These are phyloP conservation scores for Capreolus pygargus DNA, from an alignment of 2,113 vertebrate species.

Conservation along the genomic window DNA sequence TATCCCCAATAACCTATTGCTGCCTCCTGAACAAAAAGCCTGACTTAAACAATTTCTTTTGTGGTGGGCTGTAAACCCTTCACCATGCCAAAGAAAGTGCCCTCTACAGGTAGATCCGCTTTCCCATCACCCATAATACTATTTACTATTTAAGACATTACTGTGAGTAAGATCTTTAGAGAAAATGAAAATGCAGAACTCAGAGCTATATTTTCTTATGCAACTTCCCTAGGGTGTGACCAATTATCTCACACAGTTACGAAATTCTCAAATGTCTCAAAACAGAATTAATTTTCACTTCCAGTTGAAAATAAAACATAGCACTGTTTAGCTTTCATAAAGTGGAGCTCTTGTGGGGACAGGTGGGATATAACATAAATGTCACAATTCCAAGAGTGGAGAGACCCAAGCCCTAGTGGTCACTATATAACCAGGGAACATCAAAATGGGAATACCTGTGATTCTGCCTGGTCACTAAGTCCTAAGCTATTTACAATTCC, in stretches of 20 bases:
- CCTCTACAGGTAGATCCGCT: fast-evolving
- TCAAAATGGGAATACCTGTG: neutral
- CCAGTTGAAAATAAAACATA: constrained; percentile 39
- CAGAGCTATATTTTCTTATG: constrained; percentile 35
- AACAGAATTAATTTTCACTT: constrained; percentile 59
- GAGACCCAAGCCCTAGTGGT: neutral
- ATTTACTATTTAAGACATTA: neutral
- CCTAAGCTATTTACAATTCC: neutral
- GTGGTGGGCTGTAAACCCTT: neutral
- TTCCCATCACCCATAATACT: neutral
- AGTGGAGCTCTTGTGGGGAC: neutral
- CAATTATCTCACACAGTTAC: constrained; percentile 46
- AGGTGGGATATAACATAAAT: neutral
- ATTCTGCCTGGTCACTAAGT: neutral
- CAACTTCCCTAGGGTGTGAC: constrained; percentile 50
- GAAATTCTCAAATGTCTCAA: constrained; percentile 47
- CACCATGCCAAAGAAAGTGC: neutral
- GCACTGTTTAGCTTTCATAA: neutral
- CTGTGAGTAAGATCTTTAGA: neutral
- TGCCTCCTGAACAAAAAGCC: constrained; percentile 26
- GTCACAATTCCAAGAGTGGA: neutral
- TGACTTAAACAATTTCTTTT: neutral
- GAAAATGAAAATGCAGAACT: constrained; percentile 39
- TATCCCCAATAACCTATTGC: neutral
- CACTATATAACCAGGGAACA: fast-evolving